Base-by-base conservation (phyloP, 2,797 vertebrate species). In the Kryptolebias ocellatus region DNA sequence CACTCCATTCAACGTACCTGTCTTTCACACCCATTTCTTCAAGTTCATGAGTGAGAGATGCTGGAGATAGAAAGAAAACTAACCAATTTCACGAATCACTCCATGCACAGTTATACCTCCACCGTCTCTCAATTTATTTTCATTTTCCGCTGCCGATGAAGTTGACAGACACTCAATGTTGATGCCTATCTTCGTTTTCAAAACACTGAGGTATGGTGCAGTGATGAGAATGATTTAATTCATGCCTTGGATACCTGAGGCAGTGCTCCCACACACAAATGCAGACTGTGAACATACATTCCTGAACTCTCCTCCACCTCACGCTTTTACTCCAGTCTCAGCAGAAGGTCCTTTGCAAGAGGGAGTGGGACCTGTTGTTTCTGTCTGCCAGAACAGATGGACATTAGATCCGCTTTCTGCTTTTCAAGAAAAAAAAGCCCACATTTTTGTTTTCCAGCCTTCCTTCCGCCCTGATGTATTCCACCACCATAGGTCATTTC, bases 301-400 rank as follows among this genome's bases (percentile, higher is more conserved):
- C 60, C 50, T 81, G 79, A 88, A 79, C 87, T 88, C 70, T 85
- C 54, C 76, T 79, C 84, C 75, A 85, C 76, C 82, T 81, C 45
- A 14, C 60, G 8, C 11, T 74, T 84, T 82, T 67, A 72, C 74
- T 83, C 80, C 76, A 70, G 82, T 79, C 81, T 80, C 85, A 88
- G 84, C 83, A 82, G 83, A 87, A 79, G 87, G 79, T 85, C 65
- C 59, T 14, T 79, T 53, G 79, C 76, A 79, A 76, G 72, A 80
- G 74, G 52, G 77, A 76, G 77, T 58, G 63, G 67, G 67, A 90
- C 87, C 86, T 83, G 85, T 89, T 83, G 90, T 89, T 83, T 84
- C 90, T 77, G 75, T 90, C 89, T 90, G 90, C 86, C 87, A 72
- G 82, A 85, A 68, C 88, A 91, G 88, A 89, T 86, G 86, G 88